Percentiles rank a stretch among this genome's conserved stretches.
Evolutionary conservation across 2,797 vertebrate species (phyloP).

Genomic region (Stomatorhinus walkeri): DNA sequence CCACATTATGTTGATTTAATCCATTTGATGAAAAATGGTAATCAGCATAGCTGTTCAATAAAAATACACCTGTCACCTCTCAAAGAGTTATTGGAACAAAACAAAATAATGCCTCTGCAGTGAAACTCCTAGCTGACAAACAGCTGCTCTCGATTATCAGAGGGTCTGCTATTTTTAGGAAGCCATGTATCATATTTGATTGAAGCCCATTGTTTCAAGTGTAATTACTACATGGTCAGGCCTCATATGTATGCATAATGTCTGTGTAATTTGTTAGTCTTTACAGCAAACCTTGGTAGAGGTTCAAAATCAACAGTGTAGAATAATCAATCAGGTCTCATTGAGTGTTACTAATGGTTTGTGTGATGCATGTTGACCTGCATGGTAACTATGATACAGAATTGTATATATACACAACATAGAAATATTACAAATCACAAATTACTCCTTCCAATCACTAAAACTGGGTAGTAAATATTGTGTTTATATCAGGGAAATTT

Average conservation of each 20-base stretch:
- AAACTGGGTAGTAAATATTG: neutral
- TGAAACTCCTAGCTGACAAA: neutral
- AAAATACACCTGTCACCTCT: neutral
- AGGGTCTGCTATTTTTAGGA: constrained; percentile 2
- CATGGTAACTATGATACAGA: neutral
- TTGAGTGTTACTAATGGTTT: neutral
- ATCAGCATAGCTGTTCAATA: constrained; percentile 3
- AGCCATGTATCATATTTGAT: neutral
- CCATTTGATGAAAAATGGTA: neutral
- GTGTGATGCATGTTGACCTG: neutral
- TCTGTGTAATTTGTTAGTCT: constrained; percentile 10
- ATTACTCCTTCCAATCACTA: neutral
- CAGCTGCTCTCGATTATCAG: neutral
- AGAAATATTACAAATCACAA: neutral
- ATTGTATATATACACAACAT: neutral
- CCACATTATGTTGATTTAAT: neutral
- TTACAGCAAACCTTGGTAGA: neutral
- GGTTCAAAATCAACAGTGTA: neutral
- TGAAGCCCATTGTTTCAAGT: neutral
- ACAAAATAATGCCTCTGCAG: neutral
- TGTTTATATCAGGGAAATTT: neutral
- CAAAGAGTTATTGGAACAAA: neutral
- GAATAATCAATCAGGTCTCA: neutral
- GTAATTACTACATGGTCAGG: neutral
- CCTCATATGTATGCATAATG: constrained; percentile 2